Evolutionary conservation across 2,797 vertebrate species (phyloP).

Genomic region (Selene dorsalis): DNA sequence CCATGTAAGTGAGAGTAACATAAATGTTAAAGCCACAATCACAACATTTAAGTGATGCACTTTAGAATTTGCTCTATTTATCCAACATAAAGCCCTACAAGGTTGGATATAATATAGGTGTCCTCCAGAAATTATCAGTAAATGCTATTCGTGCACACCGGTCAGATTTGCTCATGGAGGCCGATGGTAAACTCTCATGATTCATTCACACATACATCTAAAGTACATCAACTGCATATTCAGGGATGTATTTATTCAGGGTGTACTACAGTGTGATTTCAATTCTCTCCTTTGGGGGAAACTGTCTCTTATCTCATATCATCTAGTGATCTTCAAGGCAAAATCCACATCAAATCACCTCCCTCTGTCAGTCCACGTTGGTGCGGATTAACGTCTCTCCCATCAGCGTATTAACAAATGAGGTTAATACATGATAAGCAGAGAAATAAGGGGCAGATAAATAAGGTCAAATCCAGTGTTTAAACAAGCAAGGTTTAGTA

Average conservation of each 20-base stretch:
- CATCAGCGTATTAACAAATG: slow-evolving; percentile 68
- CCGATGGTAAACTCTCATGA: neutral
- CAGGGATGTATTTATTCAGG: neutral
- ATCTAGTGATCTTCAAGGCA: slow-evolving; percentile 26
- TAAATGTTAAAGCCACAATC: neutral
- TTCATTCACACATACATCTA: neutral
- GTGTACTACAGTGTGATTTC: neutral
- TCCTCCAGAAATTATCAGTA: neutral
- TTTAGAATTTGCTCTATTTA: neutral
- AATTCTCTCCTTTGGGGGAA: slow-evolving; percentile 2
- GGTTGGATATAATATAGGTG: neutral
- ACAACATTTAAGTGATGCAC: neutral
- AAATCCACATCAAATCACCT: slow-evolving; percentile 40
- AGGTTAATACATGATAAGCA: slow-evolving; percentile 81
- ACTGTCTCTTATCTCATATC: neutral
- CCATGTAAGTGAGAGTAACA: neutral
- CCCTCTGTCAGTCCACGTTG: slow-evolving; percentile 35
- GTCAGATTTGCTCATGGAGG: neutral
- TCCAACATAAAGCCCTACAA: neutral
- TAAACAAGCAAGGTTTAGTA: slow-evolving; percentile 19
- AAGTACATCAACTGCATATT: neutral
- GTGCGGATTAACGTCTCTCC: slow-evolving; percentile 69
- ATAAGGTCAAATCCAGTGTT: slow-evolving; percentile 51
- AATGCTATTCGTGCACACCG: neutral
- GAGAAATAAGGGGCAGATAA: slow-evolving; percentile 25